Evolutionary conservation across 2,888 invertebrate species (phyloP).

Genomic region (Pterobdella sp.): DNA sequence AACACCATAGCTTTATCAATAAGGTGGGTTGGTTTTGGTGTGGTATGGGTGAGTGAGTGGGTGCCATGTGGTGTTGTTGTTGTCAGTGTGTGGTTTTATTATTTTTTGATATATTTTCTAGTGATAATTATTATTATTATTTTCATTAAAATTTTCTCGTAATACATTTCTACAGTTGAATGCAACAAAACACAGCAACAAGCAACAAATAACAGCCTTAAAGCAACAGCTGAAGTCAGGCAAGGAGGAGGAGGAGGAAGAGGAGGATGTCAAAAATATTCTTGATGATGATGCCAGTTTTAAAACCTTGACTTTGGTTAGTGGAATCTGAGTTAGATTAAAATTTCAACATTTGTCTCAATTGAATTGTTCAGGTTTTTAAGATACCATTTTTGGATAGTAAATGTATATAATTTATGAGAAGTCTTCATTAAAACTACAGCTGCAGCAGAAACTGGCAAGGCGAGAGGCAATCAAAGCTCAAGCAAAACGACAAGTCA

Average conservation of each 20-base stretch:
- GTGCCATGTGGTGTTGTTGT: no score
- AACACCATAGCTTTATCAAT: not conserved
- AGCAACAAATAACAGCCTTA: not conserved
- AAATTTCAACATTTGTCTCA: no score
- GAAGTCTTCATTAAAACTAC: no score
- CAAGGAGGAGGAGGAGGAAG: not conserved
- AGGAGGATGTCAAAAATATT: not conserved
- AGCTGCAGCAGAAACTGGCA: no score
- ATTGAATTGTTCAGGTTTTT: no score
- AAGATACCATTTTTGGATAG: no score
- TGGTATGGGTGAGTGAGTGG: no score
- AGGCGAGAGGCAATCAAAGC: no score
- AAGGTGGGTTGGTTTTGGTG: not conserved
- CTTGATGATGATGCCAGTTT: not conserved
- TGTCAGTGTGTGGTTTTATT: no score
- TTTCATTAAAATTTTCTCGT: not conserved
- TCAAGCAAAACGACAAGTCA: no score
- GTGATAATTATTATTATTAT: not conserved
- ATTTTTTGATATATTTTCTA: no score
- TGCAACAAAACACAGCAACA: not conserved
- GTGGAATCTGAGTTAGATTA: not conserved
- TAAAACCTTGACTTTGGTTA: not conserved
- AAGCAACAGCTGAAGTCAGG: not conserved
- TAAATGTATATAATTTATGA: no score
- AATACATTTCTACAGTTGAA: not conserved